These are phyloP conservation scores for Caenorhabditis latens DNA, from an alignment of 1,140 invertebrate genomes.

Conservation along the genomic window DNA sequence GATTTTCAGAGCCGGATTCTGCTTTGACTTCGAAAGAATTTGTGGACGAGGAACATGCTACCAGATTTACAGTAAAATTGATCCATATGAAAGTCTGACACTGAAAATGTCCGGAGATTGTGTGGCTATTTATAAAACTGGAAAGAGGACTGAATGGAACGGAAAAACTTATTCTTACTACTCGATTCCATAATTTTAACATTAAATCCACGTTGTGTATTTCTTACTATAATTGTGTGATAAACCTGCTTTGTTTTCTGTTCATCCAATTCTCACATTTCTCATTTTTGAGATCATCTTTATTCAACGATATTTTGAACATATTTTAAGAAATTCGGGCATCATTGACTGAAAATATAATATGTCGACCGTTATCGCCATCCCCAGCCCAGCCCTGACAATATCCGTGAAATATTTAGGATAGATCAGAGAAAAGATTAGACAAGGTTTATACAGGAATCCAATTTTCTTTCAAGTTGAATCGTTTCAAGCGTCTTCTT, in stretches of 20 bases:
- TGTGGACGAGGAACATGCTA: slow-evolving; percentile 1
- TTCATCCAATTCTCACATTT: background rate
- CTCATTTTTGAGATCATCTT: slow-evolving; percentile 3
- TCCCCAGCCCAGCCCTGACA: no score
- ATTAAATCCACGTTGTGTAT: no score
- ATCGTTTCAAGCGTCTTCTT: no score
- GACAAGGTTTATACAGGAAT: no score
- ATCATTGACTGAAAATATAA: no score
- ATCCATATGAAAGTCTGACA: slow-evolving; percentile 13
- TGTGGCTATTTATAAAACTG: background rate
- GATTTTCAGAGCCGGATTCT: slow-evolving; percentile 15
- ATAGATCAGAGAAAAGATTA: no score
- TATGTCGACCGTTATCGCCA: no score
- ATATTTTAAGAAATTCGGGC: no score
- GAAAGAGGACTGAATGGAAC: background rate
- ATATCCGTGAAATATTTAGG: no score
- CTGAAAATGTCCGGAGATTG: background rate
- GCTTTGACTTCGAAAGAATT: background rate
- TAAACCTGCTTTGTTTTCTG: background rate
- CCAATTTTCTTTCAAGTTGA: no score
- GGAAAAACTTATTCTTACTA: background rate
- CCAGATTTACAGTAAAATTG: background rate
- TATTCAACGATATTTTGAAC: no score
- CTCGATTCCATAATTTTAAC: background rate
- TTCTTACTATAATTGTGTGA: no score